phyloP scores from a whole-genome alignment of 2,888 invertebrate genomes.

The Synergus japonicus region DNA sequence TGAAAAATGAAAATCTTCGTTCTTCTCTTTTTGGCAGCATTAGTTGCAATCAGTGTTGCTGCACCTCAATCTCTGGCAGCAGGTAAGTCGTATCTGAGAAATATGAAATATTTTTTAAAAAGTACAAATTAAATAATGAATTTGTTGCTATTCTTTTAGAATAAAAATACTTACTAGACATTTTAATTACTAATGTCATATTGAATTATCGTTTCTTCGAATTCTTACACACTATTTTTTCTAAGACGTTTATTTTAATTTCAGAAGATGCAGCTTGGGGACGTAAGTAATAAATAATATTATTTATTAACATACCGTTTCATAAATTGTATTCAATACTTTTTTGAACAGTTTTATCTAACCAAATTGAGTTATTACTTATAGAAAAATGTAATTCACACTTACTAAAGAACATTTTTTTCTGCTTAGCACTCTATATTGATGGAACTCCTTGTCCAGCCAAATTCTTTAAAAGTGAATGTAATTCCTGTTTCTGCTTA shows the following conservation, averaged over 20 bases:
- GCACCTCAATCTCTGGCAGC: neutral
- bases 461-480: conserved; percentile 15
- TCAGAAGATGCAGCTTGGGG: neutral
- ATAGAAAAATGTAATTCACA: neutral
- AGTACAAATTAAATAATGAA: too few relatives aligned
- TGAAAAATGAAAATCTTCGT: conserved; percentile 4
- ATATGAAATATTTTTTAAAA: neutral
- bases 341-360: neutral
- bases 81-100: neutral
- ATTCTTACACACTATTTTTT: neutral
- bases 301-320: neutral
- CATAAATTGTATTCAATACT: too few relatives aligned
- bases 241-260: neutral
- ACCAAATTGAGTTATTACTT: neutral
- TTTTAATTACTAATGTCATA: too few relatives aligned
- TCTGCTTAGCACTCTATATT: neutral
- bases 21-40: neutral
- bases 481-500: conserved; percentile 22
- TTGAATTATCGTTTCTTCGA: neutral
- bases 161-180: too few relatives aligned
- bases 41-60: conserved; percentile 4
- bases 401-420: neutral
- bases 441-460: conserved; percentile 12
- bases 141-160: neutral
- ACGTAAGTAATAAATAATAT: conserved; percentile 17